phyloP scores from a whole-genome alignment of 2,888 invertebrate species.

The Ophioninae sp. region DNA sequence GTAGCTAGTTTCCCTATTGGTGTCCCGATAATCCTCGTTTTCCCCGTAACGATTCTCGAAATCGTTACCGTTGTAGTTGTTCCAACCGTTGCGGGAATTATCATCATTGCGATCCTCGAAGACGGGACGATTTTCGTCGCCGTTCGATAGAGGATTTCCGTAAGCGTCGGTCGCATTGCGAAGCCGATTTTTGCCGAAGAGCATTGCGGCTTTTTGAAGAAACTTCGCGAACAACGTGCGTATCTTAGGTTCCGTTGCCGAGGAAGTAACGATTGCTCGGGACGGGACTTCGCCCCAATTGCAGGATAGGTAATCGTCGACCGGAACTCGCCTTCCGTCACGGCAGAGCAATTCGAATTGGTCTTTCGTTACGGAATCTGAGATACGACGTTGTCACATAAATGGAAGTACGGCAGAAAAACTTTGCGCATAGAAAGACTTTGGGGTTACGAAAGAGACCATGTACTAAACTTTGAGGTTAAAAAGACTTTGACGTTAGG shows the following conservation, averaged over 20 bases:
- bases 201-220: slow-evolving; percentile 83
- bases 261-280: slow-evolving; percentile 93
- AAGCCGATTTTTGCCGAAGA: slow-evolving; percentile 69
- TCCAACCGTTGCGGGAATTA: slow-evolving; percentile 47
- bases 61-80: slow-evolving; percentile 28
- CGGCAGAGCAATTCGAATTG: slow-evolving; percentile 91
- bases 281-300: slow-evolving; percentile 94
- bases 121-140: slow-evolving; percentile 64
- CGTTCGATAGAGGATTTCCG: slow-evolving; percentile 54
- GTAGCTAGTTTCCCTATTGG: slow-evolving; percentile 55
- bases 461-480: too few species aligned
- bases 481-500: too few species aligned
- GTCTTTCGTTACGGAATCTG: slow-evolving; percentile 86
- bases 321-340: slow-evolving; percentile 87
- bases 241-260: slow-evolving; percentile 85
- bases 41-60: slow-evolving; percentile 48
- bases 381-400: slow-evolving; percentile 1
- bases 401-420: neutral
- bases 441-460: too few species aligned
- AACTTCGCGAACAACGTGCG: slow-evolving; percentile 86
- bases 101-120: slow-evolving; percentile 68
- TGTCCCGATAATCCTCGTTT: slow-evolving; percentile 25
- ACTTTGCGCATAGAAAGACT: too few species aligned
- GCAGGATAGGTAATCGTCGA: slow-evolving; percentile 88
- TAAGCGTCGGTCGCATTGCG: slow-evolving; percentile 68